Conservation (phyloP, 2,888 invertebrate species). For the Ptychoptera albimana region DNA sequence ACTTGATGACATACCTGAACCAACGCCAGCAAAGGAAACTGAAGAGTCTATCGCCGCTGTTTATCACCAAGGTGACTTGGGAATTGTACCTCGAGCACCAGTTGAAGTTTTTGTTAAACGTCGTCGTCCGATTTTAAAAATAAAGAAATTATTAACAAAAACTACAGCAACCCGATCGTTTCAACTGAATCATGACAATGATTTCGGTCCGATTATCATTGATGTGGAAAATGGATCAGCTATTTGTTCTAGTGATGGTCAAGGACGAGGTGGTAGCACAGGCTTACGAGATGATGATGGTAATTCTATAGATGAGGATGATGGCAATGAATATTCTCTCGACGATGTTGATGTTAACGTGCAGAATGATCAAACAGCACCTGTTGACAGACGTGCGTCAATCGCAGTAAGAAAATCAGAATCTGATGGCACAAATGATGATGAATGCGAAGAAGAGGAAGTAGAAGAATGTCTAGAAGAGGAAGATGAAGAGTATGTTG, state of each 20-base stretch:
- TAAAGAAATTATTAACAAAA: background rate
- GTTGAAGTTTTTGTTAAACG: background rate
- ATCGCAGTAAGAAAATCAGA: no score
- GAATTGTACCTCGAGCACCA: conserved; percentile 41
- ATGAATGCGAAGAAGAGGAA: background rate
- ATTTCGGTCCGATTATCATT: background rate
- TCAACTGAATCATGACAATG: background rate
- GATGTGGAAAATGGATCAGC: conserved; percentile 1
- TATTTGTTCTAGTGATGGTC: background rate
- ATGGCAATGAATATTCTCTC: background rate
- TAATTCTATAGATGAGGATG: background rate
- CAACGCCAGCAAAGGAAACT: conserved; percentile 25
- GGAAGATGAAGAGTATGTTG: no score
- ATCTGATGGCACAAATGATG: no score
- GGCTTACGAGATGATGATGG: background rate
- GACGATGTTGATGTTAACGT: no score
- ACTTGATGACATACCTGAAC: conserved; percentile 15
- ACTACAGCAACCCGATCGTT: background rate
- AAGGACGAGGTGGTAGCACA: background rate
- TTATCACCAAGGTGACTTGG: conserved; percentile 48
- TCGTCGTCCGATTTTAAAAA: background rate
- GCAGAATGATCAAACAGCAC: no score
- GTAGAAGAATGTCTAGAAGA: background rate
- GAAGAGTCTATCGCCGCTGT: conserved; percentile 26
- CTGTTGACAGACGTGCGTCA: no score